phyloP scores from a whole-genome alignment of 2,113 vertebrate genomes.

The Tangachromis dhanisi region DNA sequence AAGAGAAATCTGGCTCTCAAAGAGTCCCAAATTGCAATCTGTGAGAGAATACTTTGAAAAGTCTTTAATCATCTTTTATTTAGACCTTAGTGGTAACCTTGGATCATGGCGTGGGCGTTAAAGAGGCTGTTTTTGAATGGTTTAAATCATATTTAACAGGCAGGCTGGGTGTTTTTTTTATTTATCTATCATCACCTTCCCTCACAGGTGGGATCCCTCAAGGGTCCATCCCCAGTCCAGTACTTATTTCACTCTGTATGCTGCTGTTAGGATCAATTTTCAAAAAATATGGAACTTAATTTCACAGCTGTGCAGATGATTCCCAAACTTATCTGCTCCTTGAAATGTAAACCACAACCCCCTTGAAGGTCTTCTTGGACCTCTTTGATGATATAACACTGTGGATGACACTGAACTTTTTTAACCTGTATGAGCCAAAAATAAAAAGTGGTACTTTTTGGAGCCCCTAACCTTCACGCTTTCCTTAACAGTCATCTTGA shows the following conservation, averaged over 20 bases:
- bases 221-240: background rate
- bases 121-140: background rate
- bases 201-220: background rate
- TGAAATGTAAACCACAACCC: background rate
- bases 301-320: background rate
- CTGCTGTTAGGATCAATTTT: background rate
- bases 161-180: background rate
- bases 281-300: background rate
- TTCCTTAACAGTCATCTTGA: background rate
- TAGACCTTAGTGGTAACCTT: background rate
- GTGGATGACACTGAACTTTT: background rate
- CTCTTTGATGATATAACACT: background rate
- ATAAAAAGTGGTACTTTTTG: background rate
- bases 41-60: background rate
- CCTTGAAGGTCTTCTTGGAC: background rate
- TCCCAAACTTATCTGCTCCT: background rate
- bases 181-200: background rate
- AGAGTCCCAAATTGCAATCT: background rate
- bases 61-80: background rate
- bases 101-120: background rate
- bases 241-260: background rate
- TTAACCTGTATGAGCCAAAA: background rate
- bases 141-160: background rate
- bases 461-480: background rate
- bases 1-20: background rate